phyloP scores from a whole-genome alignment of 2,888 invertebrate genomes.

The Heteromyza rotundicornis region DNA sequence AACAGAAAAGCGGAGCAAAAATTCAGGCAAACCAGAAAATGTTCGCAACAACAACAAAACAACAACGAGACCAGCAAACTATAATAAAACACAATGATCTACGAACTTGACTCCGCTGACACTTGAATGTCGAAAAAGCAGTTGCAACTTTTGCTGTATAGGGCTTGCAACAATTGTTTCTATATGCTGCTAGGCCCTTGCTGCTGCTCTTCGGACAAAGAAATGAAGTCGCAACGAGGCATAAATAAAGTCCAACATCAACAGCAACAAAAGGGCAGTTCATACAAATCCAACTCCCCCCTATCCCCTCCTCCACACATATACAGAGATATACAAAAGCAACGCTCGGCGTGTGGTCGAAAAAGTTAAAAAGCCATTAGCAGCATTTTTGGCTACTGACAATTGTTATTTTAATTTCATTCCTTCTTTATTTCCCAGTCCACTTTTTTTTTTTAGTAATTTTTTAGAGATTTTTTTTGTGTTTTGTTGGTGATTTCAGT shows the following conservation, averaged over 20 bases:
- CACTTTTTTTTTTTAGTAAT: too few species aligned
- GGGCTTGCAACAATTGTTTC: neutral
- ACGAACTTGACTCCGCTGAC: constrained; percentile 19
- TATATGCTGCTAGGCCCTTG: too few species aligned
- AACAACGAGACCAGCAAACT: too few species aligned
- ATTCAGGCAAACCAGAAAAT: neutral
- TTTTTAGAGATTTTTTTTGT: too few species aligned
- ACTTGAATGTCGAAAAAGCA: constrained; percentile 10
- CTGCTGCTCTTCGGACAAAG: neutral
- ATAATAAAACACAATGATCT: constrained; percentile 20
- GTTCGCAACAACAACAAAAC: constrained; percentile 3
- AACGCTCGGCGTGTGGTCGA: neutral
- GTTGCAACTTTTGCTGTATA: neutral
- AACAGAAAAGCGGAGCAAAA: neutral
- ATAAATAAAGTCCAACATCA: constrained; percentile 3
- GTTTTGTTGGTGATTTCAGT: too few species aligned
- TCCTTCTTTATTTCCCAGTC: neutral
- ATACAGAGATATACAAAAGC: neutral
- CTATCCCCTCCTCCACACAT: too few species aligned
- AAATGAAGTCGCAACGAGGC: constrained; percentile 1
- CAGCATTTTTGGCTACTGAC: constrained; percentile 8
- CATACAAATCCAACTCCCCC: too few species aligned
- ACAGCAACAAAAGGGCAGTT: neutral
- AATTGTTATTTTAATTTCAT: constrained; percentile 6
- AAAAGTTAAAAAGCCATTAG: constrained; percentile 6